Evolutionary conservation across 2,113 vertebrate genomes (phyloP).

Genomic region (Etia nguti): DNA sequence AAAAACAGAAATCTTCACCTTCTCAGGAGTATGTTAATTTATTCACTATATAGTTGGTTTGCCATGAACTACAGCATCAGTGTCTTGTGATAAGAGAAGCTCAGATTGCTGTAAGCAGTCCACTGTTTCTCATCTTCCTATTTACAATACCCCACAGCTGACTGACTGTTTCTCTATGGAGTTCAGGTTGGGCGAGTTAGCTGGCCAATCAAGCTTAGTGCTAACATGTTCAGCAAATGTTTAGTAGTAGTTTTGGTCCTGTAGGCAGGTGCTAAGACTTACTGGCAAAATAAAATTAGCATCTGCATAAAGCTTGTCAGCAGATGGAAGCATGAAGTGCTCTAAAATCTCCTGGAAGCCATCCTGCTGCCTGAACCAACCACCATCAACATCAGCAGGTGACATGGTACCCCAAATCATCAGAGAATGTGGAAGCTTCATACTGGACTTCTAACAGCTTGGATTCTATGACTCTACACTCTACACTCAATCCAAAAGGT

Average conservation of each 20-base stretch:
- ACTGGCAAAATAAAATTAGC: neutral
- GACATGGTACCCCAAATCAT: neutral
- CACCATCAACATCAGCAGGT: neutral
- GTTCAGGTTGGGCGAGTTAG: neutral
- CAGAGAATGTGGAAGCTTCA: neutral
- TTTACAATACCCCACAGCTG: neutral
- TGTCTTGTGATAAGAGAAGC: neutral
- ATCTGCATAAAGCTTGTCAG: neutral
- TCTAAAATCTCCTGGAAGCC: neutral
- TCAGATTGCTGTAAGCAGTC: neutral
- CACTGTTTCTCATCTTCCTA: neutral
- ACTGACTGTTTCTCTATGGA: neutral
- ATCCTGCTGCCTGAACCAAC: neutral
- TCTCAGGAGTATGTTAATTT: neutral
- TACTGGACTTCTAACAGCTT: neutral
- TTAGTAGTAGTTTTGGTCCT: neutral
- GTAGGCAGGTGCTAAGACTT: neutral
- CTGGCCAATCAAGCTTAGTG: neutral
- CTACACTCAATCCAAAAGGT: neutral
- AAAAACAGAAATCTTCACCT: neutral
- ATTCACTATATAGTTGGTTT: neutral
- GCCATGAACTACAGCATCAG: neutral
- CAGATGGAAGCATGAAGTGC: neutral
- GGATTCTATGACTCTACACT: neutral
- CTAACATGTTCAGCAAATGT: neutral